Base-by-base conservation (phyloP, 1,140 invertebrate genomes). In the Nixonia krombeini region DNA sequence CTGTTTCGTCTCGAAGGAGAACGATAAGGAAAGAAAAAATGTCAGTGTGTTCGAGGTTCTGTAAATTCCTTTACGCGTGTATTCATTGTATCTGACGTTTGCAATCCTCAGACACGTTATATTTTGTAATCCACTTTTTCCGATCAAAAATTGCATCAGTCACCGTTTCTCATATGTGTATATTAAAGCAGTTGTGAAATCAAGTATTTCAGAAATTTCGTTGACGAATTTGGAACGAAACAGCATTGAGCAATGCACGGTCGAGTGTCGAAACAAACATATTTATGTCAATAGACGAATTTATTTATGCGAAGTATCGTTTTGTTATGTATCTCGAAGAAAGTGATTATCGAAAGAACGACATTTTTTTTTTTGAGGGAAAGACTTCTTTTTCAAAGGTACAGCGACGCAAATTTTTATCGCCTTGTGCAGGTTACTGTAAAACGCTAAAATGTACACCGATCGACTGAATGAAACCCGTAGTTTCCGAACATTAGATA, bases 391-490 rank as follows among this genome's bases (percentile, higher is more conserved):
- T 42, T 25, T 40, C 17, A 9, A 17, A 1, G 10, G 17, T 40
- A 18, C 18, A 42, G 23, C 40, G 40, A 42, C 40, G 23, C 40
- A 25, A 12, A 12, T 35, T 35, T 42, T 42, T 42, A 18, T 18
- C 23, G 23, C 23, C 23, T 42, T 42, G 40, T 42, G 40, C 40
- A 26, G 40, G 23, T 42, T 18, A 26, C 10, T 42, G 21, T 25
- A 26, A 42, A 26, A 53, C 26, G 45, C 10, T 29, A 16, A 33
- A 31, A 58, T 37, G 51, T 47, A 55, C 21, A 58, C 29, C 49
- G 59, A 65, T 59, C 42, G 71, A 75, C 73, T 75, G 69, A 75
- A 73, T 52, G 55, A 41, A 41, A 70, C 26, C 45, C 51, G 61
- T 65, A 70, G 49, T 52, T 59, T 61, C 46, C 35, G 28, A 56